These are phyloP conservation scores for Caenorhabditis elegans DNA, from an alignment of 1,140 invertebrate species.

Conservation along the genomic window WBcel235 BX284602.5:10755501-10756000, in stretches of 20 bases:
- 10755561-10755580: neutral
- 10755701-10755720: too few relatives aligned
- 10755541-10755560: neutral
- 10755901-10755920: too few relatives aligned
- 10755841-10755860: neutral
- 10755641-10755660: too few relatives aligned
- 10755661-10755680: neutral
- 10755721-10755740: neutral
- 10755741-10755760: neutral
- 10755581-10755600: neutral
- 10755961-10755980: too few relatives aligned
- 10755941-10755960: too few relatives aligned
- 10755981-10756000: too few relatives aligned
- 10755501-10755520: neutral
- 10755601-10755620: neutral
- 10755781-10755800: neutral
- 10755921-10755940: too few relatives aligned
- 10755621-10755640: constrained; percentile 3
- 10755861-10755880: too few relatives aligned
- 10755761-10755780: neutral
- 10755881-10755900: too few relatives aligned
- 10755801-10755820: neutral
- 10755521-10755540: constrained; percentile 16
- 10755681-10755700: neutral
- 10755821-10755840: neutral